Evolutionary conservation across 1,140 invertebrate species (phyloP), one percentile per base, ranked within the genome.

Genomic region (Monomorium pharaonis): DNA sequence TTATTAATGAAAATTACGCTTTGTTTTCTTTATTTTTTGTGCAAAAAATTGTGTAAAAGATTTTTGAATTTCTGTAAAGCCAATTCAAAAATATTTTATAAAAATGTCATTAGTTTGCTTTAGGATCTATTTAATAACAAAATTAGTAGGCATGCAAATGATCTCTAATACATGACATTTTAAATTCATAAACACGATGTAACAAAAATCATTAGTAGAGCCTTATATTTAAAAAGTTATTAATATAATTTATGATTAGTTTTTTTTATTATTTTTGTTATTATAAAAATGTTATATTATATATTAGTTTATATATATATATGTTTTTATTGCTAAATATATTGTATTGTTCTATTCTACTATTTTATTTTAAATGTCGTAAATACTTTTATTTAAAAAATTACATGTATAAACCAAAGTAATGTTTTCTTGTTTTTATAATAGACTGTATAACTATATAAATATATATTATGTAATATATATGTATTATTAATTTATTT

Each of bases 401-500:
- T 47, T 37, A 81, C 62, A 51, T 44, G 60, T 83, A 84, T 69
- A 65, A 86, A 62, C 87, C 87, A 88, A 88, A 88, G 86, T 83
- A 62, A 42, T 37, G 49, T 63, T 74, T 80, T 87, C 67, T 54
- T 30, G 69, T 72, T 37, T 51, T 3, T 16, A 18, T 24, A 37
- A 83, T 54, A 3, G 14, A 56, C 24, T 51, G 62, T 42, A 16
- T 67, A 18, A 24, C n/a, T 65, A 47, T 37, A n/a, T n/a, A n/a
- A n/a, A n/a, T n/a, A n/a, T n/a, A n/a, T n/a, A n/a, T n/a, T n/a
- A n/a, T n/a, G n/a, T n/a, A n/a, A n/a, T n/a, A n/a, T n/a, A n/a
- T 74, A 51, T 51, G 4, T 37, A 27, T 74, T 74, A 65, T 65
- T 65, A 65, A 65, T 37, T 65, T 65, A 65, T 51, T 33, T 54